Evolutionary conservation across 1,140 invertebrate species (phyloP), one percentile per base, ranked within the genome.

Genomic region (Radopholus similis): DNA sequence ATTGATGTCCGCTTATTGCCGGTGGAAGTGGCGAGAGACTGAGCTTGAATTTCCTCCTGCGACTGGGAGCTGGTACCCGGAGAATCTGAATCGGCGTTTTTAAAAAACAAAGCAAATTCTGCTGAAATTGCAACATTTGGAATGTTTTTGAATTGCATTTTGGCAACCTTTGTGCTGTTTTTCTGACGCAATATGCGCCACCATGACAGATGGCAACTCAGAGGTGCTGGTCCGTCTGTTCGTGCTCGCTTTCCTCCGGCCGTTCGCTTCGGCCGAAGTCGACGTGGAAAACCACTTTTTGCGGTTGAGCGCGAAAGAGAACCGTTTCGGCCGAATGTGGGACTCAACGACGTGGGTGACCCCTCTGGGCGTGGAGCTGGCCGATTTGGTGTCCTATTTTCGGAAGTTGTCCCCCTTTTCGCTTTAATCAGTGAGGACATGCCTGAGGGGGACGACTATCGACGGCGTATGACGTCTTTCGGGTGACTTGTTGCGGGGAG

Each of bases 241-340:
- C 49, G 15, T 51, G n/a, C 53, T 47, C 30, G 6, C 23, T 26
- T 38, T 53, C 9, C 26, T 23, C 28, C 28, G 34, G 23, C 42
- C 42, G 38, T 63, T 63, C 23, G 26, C 18, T n/a, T 42, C 49
- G 30, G 13, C n/a, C 4, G 32, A 21, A 0, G 59, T 59, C 26
- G 56, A 59, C 15, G 38, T 28, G 1, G 59, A 62, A 62, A 62
- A 62, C 59, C 59, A 62, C 47, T 42, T 62, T 49, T 62, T 62
- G 28, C 38, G 42, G 30, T 62, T 62, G 42, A 62, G 34, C n/a
- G 59, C 59, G n/a, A 62, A 62, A 13, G 40, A 49, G 32, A 62
- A 62, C 15, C 59, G 37, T 30, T 59, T 59, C 38, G 56, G 23
- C 2, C 26, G 35, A n/a, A 32, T 30, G 8, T 21, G 21, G 18